Conservation (phyloP, 2,797 vertebrate genomes). For the Sebastes glaucus region DNA sequence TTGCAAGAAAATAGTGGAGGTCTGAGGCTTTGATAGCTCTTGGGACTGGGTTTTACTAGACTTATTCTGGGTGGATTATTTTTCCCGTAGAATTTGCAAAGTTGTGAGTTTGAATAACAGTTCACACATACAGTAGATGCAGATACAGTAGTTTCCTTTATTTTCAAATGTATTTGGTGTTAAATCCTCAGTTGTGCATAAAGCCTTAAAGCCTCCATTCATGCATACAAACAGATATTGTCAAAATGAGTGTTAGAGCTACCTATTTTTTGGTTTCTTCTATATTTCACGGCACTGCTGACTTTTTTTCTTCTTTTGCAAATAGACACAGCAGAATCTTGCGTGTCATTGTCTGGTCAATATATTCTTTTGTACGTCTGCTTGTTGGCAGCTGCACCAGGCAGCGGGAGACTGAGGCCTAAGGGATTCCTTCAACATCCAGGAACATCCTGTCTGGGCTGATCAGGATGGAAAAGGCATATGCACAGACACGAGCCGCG, state of each 20-base stretch:
- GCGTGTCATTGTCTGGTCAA: slow-evolving; percentile 52
- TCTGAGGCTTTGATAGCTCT: not conserved
- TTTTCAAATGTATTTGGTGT: not conserved
- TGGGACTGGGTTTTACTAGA: not conserved
- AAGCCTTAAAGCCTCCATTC: not conserved
- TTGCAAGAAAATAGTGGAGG: not conserved
- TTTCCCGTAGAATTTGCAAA: not conserved
- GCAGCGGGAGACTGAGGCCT: slow-evolving; percentile 48
- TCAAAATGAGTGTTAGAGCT: not conserved
- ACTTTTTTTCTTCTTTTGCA: not conserved
- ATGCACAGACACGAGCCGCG: slow-evolving; percentile 31
- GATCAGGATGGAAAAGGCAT: slow-evolving; percentile 47
- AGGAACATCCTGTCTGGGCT: slow-evolving; percentile 61
- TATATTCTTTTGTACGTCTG: slow-evolving; percentile 42
- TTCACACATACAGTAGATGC: not conserved
- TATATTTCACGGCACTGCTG: not conserved
- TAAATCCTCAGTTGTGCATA: not conserved
- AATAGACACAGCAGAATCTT: slow-evolving; percentile 11
- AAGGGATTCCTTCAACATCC: slow-evolving; percentile 55
- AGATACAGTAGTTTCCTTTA: not conserved
- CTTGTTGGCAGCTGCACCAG: slow-evolving; percentile 58
- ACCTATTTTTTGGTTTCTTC: not conserved
- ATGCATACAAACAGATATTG: not conserved
- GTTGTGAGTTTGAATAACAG: not conserved
- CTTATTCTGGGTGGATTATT: not conserved